Evolutionary conservation across 1,140 invertebrate species (phyloP).

Genomic region (Ruditapes philippinarum): DNA sequence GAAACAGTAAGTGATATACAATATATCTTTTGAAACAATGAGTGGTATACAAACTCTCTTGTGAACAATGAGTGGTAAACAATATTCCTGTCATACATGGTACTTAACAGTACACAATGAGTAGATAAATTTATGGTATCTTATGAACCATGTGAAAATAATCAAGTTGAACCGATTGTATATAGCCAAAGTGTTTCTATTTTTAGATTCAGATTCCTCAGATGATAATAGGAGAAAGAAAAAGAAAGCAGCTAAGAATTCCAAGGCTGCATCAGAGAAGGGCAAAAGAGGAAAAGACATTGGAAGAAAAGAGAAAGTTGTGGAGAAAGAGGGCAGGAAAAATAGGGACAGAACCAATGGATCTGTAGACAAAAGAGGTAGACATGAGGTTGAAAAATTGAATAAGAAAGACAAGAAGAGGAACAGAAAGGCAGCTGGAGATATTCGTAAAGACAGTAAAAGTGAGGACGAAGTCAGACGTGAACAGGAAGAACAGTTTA

Average conservation of each 20-base stretch:
- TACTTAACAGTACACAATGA: no score
- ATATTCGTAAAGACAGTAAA: neutral
- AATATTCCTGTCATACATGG: no score
- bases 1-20: no score
- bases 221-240: slow-evolving; percentile 54
- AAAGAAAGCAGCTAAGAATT: slow-evolving; percentile 48
- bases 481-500: slow-evolving; percentile 52
- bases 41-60: no score
- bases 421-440: neutral
- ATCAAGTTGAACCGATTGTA: no score
- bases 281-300: slow-evolving; percentile 39
- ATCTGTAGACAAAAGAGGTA: slow-evolving; percentile 8
- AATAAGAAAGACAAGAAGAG: slow-evolving; percentile 37
- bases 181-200: no score
- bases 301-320: slow-evolving; percentile 30
- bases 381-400: slow-evolving; percentile 3
- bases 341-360: slow-evolving; percentile 25
- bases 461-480: slow-evolving; percentile 10
- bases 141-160: no score
- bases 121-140: no score
- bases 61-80: no score
- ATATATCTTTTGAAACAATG: no score
- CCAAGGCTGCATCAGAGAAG: neutral
- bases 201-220: slow-evolving; percentile 49
- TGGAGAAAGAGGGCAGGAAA: neutral